phyloP scores from a whole-genome alignment of 2,113 vertebrate genomes.

The Oceanodroma tethys region DNA sequence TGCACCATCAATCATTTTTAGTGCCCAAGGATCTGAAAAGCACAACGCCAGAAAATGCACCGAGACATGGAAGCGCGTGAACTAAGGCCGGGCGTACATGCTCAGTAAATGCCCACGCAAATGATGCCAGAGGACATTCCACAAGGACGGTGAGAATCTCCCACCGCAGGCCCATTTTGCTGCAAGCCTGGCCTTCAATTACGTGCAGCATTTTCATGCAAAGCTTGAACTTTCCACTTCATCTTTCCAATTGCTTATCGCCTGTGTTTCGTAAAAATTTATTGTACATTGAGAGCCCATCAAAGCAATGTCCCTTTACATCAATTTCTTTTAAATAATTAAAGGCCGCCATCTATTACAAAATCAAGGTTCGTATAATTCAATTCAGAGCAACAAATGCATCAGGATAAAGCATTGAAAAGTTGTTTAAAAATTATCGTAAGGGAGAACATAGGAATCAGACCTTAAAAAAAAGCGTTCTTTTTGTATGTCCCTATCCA shows the following conservation, averaged over 20 bases:
- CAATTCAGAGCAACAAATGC: not conserved
- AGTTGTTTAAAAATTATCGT: not conserved
- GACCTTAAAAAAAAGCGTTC: not conserved
- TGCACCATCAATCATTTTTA: not conserved
- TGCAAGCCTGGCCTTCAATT: not conserved
- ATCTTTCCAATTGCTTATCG: not conserved
- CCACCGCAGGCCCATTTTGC: not conserved
- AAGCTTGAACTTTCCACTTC: not conserved
- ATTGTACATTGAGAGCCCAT: not conserved
- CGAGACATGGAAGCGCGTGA: not conserved
- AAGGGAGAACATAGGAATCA: not conserved
- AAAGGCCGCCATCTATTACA: constrained; percentile 6
- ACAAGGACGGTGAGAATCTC: not conserved
- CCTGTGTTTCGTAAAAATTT: not conserved
- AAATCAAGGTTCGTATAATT: not conserved
- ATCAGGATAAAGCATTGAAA: not conserved
- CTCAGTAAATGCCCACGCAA: not conserved
- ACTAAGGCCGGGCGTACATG: not conserved
- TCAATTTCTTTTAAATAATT: constrained; percentile 16
- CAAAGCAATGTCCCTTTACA: not conserved
- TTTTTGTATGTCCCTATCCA: not conserved
- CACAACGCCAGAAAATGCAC: not conserved
- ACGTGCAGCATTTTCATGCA: not conserved
- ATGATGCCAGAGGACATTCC: not conserved
- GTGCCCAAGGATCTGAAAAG: not conserved